phyloP scores from a whole-genome alignment of 1,140 invertebrate genomes.

The Saxidomus purpurata region DNA sequence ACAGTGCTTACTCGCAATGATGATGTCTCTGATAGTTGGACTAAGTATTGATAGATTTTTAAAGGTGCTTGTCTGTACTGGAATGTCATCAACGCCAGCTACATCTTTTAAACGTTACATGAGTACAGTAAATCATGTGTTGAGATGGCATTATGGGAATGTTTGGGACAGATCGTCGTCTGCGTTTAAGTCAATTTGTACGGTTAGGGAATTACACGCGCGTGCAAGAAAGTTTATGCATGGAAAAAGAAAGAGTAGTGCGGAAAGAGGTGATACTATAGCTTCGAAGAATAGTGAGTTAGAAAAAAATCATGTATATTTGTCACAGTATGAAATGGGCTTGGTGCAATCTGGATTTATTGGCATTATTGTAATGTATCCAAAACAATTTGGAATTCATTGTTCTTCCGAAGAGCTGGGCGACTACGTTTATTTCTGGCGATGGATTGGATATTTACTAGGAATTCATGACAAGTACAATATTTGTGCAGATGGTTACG shows the following conservation, averaged over 20 bases:
- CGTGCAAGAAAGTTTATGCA: slow-evolving; percentile 83
- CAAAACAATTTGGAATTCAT: slow-evolving; percentile 89
- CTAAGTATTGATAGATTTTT: slow-evolving; percentile 72
- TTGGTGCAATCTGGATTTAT: slow-evolving; percentile 92
- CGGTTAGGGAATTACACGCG: slow-evolving; percentile 87
- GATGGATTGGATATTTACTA: slow-evolving; percentile 92
- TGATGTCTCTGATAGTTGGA: slow-evolving; percentile 73
- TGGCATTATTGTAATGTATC: slow-evolving; percentile 91
- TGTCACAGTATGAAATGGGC: slow-evolving; percentile 93
- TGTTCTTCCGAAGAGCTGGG: slow-evolving; percentile 88
- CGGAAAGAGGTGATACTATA: neutral
- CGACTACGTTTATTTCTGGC: slow-evolving; percentile 94
- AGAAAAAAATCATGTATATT: slow-evolving; percentile 71
- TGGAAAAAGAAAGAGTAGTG: slow-evolving; percentile 76
- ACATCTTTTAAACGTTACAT: slow-evolving; percentile 92
- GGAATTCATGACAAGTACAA: slow-evolving; percentile 93
- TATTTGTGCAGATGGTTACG: slow-evolving; percentile 87
- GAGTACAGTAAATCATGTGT: slow-evolving; percentile 91
- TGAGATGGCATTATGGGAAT: slow-evolving; percentile 89
- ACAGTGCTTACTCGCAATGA: slow-evolving; percentile 62
- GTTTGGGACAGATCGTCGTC: slow-evolving; percentile 71
- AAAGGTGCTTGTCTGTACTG: slow-evolving; percentile 86
- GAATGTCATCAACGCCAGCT: slow-evolving; percentile 86
- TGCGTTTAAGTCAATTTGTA: slow-evolving; percentile 66
- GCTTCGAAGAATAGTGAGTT: neutral